A percentile compares a stretch with the other conserved stretches of the same genome.
Conservation (phyloP, 2,797 vertebrate species). For the Macropus fuliginosus region DNA sequence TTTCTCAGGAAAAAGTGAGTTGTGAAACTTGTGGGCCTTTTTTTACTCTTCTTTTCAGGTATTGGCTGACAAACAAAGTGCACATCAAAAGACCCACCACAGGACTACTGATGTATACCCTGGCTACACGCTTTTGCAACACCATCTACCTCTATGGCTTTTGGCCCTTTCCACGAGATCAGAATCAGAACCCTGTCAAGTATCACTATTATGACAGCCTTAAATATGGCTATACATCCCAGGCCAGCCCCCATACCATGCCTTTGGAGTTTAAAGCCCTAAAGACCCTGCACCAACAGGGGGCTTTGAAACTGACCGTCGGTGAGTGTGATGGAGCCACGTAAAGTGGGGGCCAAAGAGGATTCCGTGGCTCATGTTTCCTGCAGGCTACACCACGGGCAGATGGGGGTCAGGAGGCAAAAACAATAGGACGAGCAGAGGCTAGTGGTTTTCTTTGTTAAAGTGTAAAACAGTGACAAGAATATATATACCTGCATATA, state of each 20-base stretch:
- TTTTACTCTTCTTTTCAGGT: slow-evolving; percentile 84
- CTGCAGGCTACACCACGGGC: slow-evolving; percentile 81
- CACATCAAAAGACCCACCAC: slow-evolving; percentile 98
- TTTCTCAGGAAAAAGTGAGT: not conserved
- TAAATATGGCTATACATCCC: slow-evolving; percentile 95
- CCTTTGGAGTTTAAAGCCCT: slow-evolving; percentile 97
- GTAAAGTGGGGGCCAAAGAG: slow-evolving; percentile 77
- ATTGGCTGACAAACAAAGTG: slow-evolving; percentile 98
- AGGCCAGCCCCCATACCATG: slow-evolving; percentile 97
- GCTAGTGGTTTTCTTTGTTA: slow-evolving; percentile 83
- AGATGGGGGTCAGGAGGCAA: slow-evolving; percentile 81
- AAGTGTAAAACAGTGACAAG: slow-evolving; percentile 82
- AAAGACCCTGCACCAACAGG: slow-evolving; percentile 92
- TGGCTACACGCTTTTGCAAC: slow-evolving; percentile 98
- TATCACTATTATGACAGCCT: slow-evolving; percentile 98
- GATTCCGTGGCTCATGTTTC: slow-evolving; percentile 69
- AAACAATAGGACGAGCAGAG: slow-evolving; percentile 76
- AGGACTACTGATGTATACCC: slow-evolving; percentile 97
- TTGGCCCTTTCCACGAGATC: slow-evolving; percentile 94
- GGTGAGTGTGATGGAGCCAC: slow-evolving; percentile 89
- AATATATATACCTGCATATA: slow-evolving; percentile 84
- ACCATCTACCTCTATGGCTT: slow-evolving; percentile 98
- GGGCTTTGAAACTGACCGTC: slow-evolving; percentile 95
- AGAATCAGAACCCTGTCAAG: slow-evolving; percentile 92
- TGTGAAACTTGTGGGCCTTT: not conserved